These are phyloP conservation scores for Brachionichthys hirsutus DNA, from an alignment of 2,113 vertebrate genomes.

Conservation along the genomic window DNA sequence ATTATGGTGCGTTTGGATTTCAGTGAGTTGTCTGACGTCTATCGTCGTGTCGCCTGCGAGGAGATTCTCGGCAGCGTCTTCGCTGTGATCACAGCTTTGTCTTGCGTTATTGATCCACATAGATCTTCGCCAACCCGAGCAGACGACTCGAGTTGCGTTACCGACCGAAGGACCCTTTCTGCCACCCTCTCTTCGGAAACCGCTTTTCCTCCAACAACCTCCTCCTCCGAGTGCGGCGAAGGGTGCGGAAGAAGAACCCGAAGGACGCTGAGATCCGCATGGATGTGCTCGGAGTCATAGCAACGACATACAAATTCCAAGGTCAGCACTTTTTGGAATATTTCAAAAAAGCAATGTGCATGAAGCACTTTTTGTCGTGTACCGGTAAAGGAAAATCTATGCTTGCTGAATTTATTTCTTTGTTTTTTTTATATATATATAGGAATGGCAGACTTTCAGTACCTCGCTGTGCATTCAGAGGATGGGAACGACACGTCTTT, in stretches of 20 bases:
- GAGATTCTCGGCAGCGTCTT: too few relatives aligned
- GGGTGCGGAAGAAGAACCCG: slow-evolving; percentile 67
- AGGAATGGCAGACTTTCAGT: slow-evolving; percentile 91
- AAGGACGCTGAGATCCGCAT: slow-evolving; percentile 74
- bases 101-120: not conserved
- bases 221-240: slow-evolving; percentile 82
- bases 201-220: slow-evolving; percentile 89
- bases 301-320: slow-evolving; percentile 94
- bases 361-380: not conserved
- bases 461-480: slow-evolving; percentile 83
- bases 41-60: too few relatives aligned
- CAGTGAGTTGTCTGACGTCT: too few relatives aligned
- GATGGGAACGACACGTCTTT: slow-evolving; percentile 79
- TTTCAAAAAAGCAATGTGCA: not conserved
- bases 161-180: slow-evolving; percentile 92
- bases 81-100: too few relatives aligned
- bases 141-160: slow-evolving; percentile 90
- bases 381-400: not conserved
- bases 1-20: too few relatives aligned
- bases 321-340: slow-evolving; percentile 70
- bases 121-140: slow-evolving; percentile 87
- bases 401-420: not conserved
- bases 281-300: slow-evolving; percentile 86
- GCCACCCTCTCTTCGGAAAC: slow-evolving; percentile 90
- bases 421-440: slow-evolving; percentile 11